phyloP scores from a whole-genome alignment of 1,140 invertebrate genomes.

The Drosophila elegans region DNA sequence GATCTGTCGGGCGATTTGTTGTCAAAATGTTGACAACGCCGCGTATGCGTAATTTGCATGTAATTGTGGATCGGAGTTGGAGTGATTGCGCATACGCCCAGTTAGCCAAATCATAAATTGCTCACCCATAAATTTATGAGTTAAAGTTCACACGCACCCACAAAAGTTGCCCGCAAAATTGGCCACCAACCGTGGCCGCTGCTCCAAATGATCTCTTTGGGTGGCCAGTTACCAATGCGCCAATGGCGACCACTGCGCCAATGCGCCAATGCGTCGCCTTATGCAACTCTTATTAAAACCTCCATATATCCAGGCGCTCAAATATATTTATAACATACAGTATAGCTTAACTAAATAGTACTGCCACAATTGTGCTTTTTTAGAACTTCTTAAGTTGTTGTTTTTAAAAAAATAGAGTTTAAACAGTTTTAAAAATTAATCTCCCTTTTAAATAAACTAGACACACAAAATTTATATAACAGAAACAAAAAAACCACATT shows the following conservation, averaged over 20 bases:
- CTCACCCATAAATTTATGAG: slow-evolving; percentile 67
- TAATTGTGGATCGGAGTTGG: slow-evolving; percentile 50
- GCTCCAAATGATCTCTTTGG: slow-evolving; percentile 50
- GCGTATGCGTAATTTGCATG: slow-evolving; percentile 68
- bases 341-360: neutral
- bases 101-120: slow-evolving; percentile 68
- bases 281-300: slow-evolving; percentile 76
- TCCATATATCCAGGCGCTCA: slow-evolving; percentile 39
- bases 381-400: too few relatives aligned
- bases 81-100: slow-evolving; percentile 65
- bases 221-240: slow-evolving; percentile 34
- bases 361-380: too few relatives aligned
- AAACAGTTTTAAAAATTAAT: too few relatives aligned
- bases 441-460: too few relatives aligned
- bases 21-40: slow-evolving; percentile 65
- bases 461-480: too few relatives aligned
- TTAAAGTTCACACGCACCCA: slow-evolving; percentile 76
- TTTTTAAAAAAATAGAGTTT: too few relatives aligned
- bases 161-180: slow-evolving; percentile 40
- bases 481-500: too few relatives aligned
- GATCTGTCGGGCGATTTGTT: slow-evolving; percentile 67
- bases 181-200: slow-evolving; percentile 60
- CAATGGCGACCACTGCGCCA: slow-evolving; percentile 16
- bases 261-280: slow-evolving; percentile 31
- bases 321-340: slow-evolving; percentile 35